Conservation (phyloP, 2,797 vertebrate genomes). For the Crenuchus spilurus region DNA sequence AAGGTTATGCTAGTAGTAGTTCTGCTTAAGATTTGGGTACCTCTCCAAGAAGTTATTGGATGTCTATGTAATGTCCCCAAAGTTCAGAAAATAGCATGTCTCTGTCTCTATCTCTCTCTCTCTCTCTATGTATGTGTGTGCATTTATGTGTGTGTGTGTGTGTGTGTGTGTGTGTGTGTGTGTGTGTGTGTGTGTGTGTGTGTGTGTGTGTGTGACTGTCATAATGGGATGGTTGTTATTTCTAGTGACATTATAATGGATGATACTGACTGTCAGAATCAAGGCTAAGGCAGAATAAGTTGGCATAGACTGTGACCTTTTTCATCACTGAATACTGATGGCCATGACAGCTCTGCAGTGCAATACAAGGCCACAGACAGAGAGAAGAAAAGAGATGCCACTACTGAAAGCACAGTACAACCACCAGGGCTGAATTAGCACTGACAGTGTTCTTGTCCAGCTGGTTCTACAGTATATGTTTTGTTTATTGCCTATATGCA, state of each 20-base stretch:
- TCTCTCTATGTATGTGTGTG: too few species aligned
- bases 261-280: constrained; percentile 9
- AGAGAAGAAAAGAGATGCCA: background rate
- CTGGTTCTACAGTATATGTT: background rate
- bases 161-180: too few species aligned
- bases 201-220: too few species aligned
- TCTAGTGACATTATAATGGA: background rate
- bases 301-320: constrained; percentile 3
- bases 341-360: constrained; percentile 6
- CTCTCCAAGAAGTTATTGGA: too few species aligned
- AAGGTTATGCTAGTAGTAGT: too few species aligned
- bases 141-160: too few species aligned
- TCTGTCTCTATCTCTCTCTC: too few species aligned
- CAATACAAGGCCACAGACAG: constrained; percentile 8
- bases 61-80: too few species aligned
- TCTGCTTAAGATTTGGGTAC: too few species aligned
- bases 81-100: too few species aligned
- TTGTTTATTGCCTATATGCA: background rate
- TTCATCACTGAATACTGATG: constrained; percentile 12
- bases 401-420: background rate
- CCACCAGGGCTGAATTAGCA: background rate
- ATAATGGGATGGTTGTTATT: background rate
- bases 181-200: too few species aligned
- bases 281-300: background rate
- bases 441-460: background rate